Percentiles rank a stretch among this genome's conserved stretches.
Evolutionary conservation across 2,797 vertebrate species (phyloP).

Genomic region (Cuniculus paca): DNA sequence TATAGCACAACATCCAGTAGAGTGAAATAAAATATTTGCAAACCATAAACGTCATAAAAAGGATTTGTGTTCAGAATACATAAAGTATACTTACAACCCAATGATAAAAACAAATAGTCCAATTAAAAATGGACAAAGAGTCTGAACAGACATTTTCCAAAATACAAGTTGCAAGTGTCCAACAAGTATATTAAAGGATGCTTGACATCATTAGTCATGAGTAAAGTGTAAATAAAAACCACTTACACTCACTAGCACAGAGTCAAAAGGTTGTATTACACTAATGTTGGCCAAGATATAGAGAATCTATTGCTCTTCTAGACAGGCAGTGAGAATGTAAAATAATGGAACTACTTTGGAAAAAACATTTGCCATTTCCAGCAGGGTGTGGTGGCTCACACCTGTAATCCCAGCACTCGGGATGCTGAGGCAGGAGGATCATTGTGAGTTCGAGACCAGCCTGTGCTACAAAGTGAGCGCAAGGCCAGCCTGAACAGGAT

Average conservation of each 20-base stretch:
- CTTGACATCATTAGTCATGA: neutral
- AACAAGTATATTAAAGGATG: neutral
- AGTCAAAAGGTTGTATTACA: conserved; percentile 3
- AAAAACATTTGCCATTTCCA: neutral
- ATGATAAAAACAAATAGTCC: neutral
- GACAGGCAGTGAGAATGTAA: neutral
- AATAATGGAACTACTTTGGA: neutral
- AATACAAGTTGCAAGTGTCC: neutral
- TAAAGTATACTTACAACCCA: neutral
- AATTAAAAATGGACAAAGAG: neutral
- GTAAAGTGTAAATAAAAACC: neutral
- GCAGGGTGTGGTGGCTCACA: no score
- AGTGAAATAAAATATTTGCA: neutral
- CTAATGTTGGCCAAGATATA: neutral
- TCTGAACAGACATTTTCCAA: neutral
- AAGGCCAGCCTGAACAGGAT: no score
- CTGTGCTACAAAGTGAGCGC: no score
- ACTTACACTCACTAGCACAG: neutral
- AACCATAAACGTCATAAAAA: neutral
- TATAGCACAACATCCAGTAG: neutral
- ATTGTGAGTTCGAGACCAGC: no score
- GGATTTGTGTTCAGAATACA: neutral
- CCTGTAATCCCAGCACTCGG: no score
- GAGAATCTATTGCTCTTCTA: neutral
- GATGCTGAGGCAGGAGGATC: no score